phyloP scores from a whole-genome alignment of 1,140 invertebrate species.

The Patella vulgata region DNA sequence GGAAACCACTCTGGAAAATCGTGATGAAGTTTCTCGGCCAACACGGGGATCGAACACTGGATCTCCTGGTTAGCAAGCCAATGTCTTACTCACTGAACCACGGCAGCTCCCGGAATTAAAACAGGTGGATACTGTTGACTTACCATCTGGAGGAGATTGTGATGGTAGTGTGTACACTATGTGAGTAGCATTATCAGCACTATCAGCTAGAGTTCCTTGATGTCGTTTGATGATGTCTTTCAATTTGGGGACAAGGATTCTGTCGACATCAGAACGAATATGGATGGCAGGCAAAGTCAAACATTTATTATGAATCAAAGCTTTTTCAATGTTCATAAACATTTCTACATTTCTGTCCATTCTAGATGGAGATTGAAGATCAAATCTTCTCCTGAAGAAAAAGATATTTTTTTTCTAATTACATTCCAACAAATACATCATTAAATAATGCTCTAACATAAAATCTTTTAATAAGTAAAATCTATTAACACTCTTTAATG shows the following conservation, averaged over 20 bases:
- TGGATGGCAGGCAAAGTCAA: constrained; percentile 79
- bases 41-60: no score
- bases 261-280: constrained; percentile 79
- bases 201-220: constrained; percentile 83
- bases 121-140: no score
- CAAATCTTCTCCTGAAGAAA: constrained; percentile 64
- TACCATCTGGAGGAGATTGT: constrained; percentile 68
- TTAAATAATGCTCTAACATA: no score
- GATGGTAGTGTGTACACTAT: constrained; percentile 81
- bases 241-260: constrained; percentile 78
- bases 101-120: no score
- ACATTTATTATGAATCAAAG: constrained; percentile 83
- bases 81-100: no score
- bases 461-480: neutral
- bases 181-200: constrained; percentile 89
- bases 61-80: no score
- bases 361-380: constrained; percentile 83
- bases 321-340: constrained; percentile 90
- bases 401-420: no score
- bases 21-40: no score
- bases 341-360: constrained; percentile 94
- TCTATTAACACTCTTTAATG: neutral
- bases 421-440: no score
- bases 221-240: constrained; percentile 90
- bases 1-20: no score